phyloP scores from a whole-genome alignment of 2,888 invertebrate genomes.

The Eustalomyia histrio region DNA sequence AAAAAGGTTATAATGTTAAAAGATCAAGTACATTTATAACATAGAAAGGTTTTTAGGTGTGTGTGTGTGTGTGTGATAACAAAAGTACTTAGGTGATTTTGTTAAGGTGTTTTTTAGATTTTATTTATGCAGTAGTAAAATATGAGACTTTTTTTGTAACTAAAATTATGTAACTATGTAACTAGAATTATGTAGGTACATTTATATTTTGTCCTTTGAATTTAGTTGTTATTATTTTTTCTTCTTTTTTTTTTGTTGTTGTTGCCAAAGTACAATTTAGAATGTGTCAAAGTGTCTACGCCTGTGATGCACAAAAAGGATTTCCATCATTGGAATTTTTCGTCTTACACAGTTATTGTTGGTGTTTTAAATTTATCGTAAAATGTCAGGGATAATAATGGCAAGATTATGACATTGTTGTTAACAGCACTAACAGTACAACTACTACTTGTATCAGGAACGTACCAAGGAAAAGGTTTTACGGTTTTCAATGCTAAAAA shows the following conservation, averaged over 20 bases:
- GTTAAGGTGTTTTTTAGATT: slow-evolving; percentile 2
- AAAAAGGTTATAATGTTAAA: slow-evolving; percentile 42
- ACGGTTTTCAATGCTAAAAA: too few species aligned
- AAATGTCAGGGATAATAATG: slow-evolving; percentile 65
- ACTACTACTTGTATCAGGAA: too few species aligned
- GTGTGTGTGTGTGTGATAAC: slow-evolving; percentile 7
- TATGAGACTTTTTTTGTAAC: not conserved
- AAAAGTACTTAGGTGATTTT: too few species aligned
- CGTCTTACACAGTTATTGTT: slow-evolving; percentile 40
- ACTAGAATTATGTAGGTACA: slow-evolving; percentile 47
- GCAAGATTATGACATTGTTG: slow-evolving; percentile 64
- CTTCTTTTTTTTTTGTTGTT: slow-evolving; percentile 46
- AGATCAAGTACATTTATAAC: slow-evolving; percentile 49
- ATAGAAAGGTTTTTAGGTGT: slow-evolving; percentile 29
- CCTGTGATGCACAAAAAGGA: slow-evolving; percentile 61
- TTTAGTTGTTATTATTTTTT: slow-evolving; percentile 11
- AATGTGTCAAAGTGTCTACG: slow-evolving; percentile 76
- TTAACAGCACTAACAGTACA: slow-evolving; percentile 37
- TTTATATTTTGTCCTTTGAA: slow-evolving; percentile 40
- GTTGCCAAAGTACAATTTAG: slow-evolving; percentile 70
- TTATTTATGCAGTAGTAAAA: slow-evolving; percentile 2
- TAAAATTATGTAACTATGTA: slow-evolving; percentile 45
- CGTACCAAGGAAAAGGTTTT: too few species aligned
- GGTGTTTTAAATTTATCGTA: slow-evolving; percentile 58
- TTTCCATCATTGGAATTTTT: slow-evolving; percentile 41